Percentiles rank a stretch among this genome's conserved stretches.
Conservation (phyloP, 2,888 invertebrate species). For the Clostera curtula region DNA sequence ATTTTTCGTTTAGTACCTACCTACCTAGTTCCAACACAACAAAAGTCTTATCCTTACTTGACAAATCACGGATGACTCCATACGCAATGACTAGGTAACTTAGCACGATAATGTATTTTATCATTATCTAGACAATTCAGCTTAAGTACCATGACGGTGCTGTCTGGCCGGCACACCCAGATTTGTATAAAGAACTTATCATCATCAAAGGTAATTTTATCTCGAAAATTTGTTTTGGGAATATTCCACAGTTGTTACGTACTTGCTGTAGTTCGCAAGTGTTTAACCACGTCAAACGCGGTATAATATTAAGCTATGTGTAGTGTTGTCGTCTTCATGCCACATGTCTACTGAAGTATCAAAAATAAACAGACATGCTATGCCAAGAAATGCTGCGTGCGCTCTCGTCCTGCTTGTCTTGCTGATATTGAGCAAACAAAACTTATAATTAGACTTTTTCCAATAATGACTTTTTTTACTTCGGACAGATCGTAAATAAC, state of each 20-base stretch:
- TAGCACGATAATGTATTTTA: slow-evolving; percentile 33
- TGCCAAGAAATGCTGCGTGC: slow-evolving; percentile 50
- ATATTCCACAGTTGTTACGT: slow-evolving; percentile 6
- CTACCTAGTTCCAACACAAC: too few relatives aligned
- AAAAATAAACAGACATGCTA: slow-evolving; percentile 52
- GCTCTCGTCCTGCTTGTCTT: slow-evolving; percentile 32
- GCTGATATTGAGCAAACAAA: slow-evolving; percentile 31
- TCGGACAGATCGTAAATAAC: too few relatives aligned
- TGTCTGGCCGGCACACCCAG: slow-evolving; percentile 20
- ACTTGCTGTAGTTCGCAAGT: slow-evolving; percentile 2
- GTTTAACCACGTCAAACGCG: slow-evolving; percentile 12
- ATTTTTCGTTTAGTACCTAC: too few relatives aligned
- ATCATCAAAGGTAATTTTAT: neutral
- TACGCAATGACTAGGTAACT: slow-evolving; percentile 23
- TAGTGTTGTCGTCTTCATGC: slow-evolving; percentile 26
- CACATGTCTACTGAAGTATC: slow-evolving; percentile 33
- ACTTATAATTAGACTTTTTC: slow-evolving; percentile 21
- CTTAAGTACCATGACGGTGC: slow-evolving; percentile 34
- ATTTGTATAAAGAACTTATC: slow-evolving; percentile 9
- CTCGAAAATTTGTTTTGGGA: neutral
- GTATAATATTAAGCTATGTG: slow-evolving; percentile 9
- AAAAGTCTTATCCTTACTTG: neutral
- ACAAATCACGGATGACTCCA: slow-evolving; percentile 1
- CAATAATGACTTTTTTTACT: slow-evolving; percentile 10
- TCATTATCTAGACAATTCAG: slow-evolving; percentile 31